phyloP scores from a whole-genome alignment of 2,113 vertebrate genomes.

The Chaetura pelagica region DNA sequence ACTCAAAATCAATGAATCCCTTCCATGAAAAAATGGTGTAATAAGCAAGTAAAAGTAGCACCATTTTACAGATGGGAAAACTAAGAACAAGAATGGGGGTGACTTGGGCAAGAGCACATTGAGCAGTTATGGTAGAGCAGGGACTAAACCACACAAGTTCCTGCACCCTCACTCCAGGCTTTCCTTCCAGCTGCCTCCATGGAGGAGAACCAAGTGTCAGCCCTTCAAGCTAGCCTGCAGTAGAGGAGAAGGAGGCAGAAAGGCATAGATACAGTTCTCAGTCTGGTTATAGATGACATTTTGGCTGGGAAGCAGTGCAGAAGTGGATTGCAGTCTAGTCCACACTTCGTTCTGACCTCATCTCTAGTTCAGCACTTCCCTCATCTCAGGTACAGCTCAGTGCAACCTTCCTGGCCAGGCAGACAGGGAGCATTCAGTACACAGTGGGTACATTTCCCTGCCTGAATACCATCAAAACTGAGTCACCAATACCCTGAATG shows the following conservation, averaged over 20 bases:
- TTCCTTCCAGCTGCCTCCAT: background rate
- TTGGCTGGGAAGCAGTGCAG: background rate
- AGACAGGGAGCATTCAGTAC: background rate
- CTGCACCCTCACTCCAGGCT: background rate
- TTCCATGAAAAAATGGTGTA: no score
- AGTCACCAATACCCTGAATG: background rate
- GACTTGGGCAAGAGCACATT: background rate
- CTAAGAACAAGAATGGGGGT: background rate
- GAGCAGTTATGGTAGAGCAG: background rate
- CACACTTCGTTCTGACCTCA: background rate
- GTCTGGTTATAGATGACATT: background rate
- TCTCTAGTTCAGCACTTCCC: background rate
- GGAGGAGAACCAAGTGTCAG: background rate
- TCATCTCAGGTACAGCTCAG: background rate
- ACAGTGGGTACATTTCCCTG: background rate
- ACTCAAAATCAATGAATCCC: fast-evolving
- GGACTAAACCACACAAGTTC: background rate
- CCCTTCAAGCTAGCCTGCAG: fast-evolving
- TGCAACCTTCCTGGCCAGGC: background rate
- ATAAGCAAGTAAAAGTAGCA: background rate
- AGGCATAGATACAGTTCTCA: background rate
- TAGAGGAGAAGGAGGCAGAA: background rate
- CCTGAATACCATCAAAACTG: background rate
- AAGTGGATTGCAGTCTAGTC: background rate
- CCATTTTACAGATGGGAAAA: background rate